Conservation (phyloP, 35 echinoderm and acorn worm species). For the Apostichopus californicus region DNA sequence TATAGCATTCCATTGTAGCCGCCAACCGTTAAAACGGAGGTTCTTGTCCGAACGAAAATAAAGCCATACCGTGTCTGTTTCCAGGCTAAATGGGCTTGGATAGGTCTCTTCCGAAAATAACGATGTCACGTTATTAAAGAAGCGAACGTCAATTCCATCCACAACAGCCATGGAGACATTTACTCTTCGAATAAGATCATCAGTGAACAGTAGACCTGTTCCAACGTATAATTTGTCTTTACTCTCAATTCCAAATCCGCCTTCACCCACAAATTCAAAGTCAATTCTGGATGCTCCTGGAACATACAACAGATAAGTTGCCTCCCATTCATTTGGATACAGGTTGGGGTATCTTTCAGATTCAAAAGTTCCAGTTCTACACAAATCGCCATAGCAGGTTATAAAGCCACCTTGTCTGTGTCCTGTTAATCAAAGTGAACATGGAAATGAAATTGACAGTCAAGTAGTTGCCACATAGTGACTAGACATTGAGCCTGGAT, state of each 20-base stretch:
- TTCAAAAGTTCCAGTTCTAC: slow-evolving; percentile 33
- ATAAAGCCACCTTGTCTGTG: background rate
- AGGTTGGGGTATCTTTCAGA: slow-evolving; percentile 42
- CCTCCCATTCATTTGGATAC: slow-evolving; percentile 38
- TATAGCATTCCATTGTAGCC: background rate
- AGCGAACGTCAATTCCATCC: background rate
- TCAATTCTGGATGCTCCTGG: slow-evolving; percentile 59
- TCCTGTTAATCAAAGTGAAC: background rate
- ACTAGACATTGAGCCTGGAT: no score
- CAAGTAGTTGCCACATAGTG: no score
- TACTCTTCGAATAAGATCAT: background rate
- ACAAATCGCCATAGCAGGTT: slow-evolving; percentile 61
- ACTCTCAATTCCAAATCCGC: slow-evolving; percentile 58
- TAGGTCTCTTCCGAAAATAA: background rate
- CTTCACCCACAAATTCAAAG: slow-evolving; percentile 50
- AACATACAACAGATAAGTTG: slow-evolving; percentile 64
- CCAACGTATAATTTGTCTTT: slow-evolving; percentile 76
- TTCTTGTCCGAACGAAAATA: slow-evolving; percentile 34
- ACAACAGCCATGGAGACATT: background rate
- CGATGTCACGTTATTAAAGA: slow-evolving; percentile 37
- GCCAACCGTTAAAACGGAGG: background rate
- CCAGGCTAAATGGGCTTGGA: slow-evolving; percentile 8
- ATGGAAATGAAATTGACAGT: background rate
- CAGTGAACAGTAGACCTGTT: slow-evolving; percentile 30
- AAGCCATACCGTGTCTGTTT: slow-evolving; percentile 26